Base-by-base conservation (phyloP, 1,140 invertebrate species). In the Panulirus ornatus region DNA sequence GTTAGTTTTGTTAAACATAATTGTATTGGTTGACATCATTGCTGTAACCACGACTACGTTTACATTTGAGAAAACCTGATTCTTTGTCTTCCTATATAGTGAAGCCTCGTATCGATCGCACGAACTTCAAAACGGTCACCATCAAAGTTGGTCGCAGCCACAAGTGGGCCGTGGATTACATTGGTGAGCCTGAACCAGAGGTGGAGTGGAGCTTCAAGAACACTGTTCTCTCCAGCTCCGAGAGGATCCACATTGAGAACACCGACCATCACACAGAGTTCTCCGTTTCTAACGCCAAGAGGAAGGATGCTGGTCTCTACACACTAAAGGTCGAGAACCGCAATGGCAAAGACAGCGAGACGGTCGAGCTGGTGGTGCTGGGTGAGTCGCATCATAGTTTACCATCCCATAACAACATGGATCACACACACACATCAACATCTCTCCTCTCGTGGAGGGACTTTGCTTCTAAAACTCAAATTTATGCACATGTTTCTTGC, bases 191-290 rank as follows among this genome's bases (percentile, higher is more conserved):
- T 30, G 95, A 97, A 92, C 98, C 98, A 93, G 96, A 96, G 51
- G 95, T 96, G n/a, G 96, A 95, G 90, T 99, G 98, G 98, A 96
- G 96, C 82, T 97, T 97, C 96, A 95, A 97, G 76, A 96, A 98
- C 92, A 47, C 97, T 93, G 95, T 97, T 44, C 94, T 98, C 0
- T 96, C 96, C 2, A 97, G 96, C 91, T 96, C 97, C 2, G 97
- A 98, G 90, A 95, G 97, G 71, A 97, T 98, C 73, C 88, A 93
- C 93, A 97, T 99, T 91, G 97, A 98, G 91, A 98, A 98, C 93
- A 94, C 96, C 73, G 97, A 99, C 40, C 98, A 99, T 94, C 97
- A 98, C 92, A 98, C 97, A 0, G 97, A 98, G 92, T 98, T 99
- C 93, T 95, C 95, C 0, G 95, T 98, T n/a, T 94, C 95, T 0